Evolutionary conservation across 2,797 vertebrate species (phyloP).

Genomic region (Acipenser oxyrinchus): DNA sequence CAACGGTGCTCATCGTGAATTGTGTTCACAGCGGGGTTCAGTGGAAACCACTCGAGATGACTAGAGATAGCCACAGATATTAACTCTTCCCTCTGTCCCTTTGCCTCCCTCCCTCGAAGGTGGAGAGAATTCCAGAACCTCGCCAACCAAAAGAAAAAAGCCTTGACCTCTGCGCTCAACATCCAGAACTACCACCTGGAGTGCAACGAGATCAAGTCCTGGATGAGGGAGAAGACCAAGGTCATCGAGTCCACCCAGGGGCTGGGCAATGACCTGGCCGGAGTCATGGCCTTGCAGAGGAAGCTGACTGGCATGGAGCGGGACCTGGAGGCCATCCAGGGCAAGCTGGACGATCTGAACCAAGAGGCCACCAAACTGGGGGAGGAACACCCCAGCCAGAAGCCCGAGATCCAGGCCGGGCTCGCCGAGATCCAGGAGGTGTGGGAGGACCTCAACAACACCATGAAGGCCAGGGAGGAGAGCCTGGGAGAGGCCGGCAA

Average conservation of each 20-base stretch:
- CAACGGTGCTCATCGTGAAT: too few relatives aligned
- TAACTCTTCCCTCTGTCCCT: background rate
- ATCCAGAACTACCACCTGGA: conserved; percentile 93
- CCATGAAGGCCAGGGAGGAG: conserved; percentile 81
- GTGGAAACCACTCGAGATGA: too few relatives aligned
- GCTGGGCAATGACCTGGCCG: conserved; percentile 83
- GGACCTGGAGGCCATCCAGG: conserved; percentile 87
- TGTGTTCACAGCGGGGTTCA: too few relatives aligned
- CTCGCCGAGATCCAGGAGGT: conserved; percentile 68
- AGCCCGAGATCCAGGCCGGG: conserved; percentile 54
- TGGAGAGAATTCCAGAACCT: conserved; percentile 80
- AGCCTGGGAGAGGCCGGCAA: conserved; percentile 83
- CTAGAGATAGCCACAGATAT: too few relatives aligned
- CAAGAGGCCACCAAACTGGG: conserved; percentile 69
- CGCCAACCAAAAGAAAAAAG: conserved; percentile 75
- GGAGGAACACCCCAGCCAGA: conserved; percentile 67
- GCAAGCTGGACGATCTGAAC: conserved; percentile 72
- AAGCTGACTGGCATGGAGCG: conserved; percentile 86
- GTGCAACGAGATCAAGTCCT: conserved; percentile 84
- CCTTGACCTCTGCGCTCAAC: conserved; percentile 78
- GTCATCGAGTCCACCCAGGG: conserved; percentile 90
- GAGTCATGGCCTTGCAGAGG: conserved; percentile 84
- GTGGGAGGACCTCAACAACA: conserved; percentile 78
- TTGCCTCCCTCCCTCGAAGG: conserved; percentile 41
- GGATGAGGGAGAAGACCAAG: conserved; percentile 96